A percentile compares a stretch with the other conserved stretches of the same genome.
Evolutionary conservation across 2,888 invertebrate genomes (phyloP).

Genomic region (Macrosoma leucophasiata): DNA sequence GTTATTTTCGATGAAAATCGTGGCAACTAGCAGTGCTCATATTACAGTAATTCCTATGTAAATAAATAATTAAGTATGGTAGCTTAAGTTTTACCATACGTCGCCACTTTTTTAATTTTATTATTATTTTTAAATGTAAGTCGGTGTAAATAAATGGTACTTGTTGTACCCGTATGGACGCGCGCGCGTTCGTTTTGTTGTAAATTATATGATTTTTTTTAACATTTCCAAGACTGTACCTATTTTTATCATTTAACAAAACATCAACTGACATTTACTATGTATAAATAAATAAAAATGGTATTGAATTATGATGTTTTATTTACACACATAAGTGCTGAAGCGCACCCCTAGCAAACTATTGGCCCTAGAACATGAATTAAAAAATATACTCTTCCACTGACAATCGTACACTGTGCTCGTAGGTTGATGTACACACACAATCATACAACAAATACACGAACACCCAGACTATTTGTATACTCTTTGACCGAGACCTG

Average conservation of each 20-base stretch:
- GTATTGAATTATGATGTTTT: slow-evolving; percentile 53
- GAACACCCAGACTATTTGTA: too few species aligned
- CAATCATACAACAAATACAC: too few species aligned
- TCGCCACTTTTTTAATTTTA: slow-evolving; percentile 35
- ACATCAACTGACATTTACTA: slow-evolving; percentile 66
- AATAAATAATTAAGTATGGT: slow-evolving; percentile 45
- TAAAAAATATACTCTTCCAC: too few species aligned
- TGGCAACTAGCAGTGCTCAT: slow-evolving; percentile 34
- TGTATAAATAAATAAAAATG: slow-evolving; percentile 70
- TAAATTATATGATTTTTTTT: slow-evolving; percentile 64
- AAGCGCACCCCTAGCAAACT: too few species aligned
- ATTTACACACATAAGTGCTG: too few species aligned
- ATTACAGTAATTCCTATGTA: slow-evolving; percentile 63
- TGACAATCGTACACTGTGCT: too few species aligned
- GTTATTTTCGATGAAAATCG: slow-evolving; percentile 36
- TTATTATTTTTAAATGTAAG: slow-evolving; percentile 34
- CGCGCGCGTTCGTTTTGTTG: slow-evolving; percentile 45
- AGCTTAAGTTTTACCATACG: slow-evolving; percentile 25
- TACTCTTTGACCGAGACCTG: too few species aligned
- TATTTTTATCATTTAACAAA: slow-evolving; percentile 60
- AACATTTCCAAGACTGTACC: slow-evolving; percentile 72
- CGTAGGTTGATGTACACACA: too few species aligned
- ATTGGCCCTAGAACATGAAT: too few species aligned
- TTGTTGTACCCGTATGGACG: slow-evolving; percentile 28
- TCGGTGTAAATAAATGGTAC: slow-evolving; percentile 34